Base-by-base conservation (phyloP, 1,140 invertebrate species). In the Parapsyche elsis region DNA sequence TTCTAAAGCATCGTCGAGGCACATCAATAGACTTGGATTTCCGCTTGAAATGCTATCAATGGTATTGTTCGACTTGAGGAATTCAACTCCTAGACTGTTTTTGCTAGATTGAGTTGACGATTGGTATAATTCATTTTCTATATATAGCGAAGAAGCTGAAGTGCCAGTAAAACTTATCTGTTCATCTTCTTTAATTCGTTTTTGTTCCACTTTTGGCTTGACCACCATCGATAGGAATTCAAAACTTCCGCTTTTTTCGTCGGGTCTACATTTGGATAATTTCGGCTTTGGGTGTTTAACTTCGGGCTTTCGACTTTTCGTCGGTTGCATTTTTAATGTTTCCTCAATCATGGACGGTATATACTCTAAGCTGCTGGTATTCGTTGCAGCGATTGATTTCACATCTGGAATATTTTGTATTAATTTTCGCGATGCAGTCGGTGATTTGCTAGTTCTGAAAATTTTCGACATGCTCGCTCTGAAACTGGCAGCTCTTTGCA, bases 41-140 rank as follows among this genome's bases (percentile, higher is more conserved):
- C 26, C 49, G 49, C 10, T 1, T 12, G 12, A 14, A 2, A 12
- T 53, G 10, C 12, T 53, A 53, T 53, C 49, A 2, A 16, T 5
- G 1, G 23, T 1, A 10, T 23, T 67, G 21, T 67, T 30, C 1
- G 14, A 26, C 10, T 21, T 67, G 21, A 67, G 9, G 0, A 23
- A 67, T 12, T 10, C 24, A 26, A 14, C 12, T 5, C 1, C 16
- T 26, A 21, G 5, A 67, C 24, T 67, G 64, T 10, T 12, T 26
- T 26, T 67, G 64, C 64, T 67, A 1, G 21, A 26, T 26, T 24
- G 23, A 26, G 19, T 67, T 16, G 64, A 67, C 24, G 64, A 67
- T 67, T 67, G 64, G 14, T 67, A 67, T 24, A 67, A 14, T 26
- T 67, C 64, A 23, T 67, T 67, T 67, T 67, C 64, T 67, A 67